phyloP scores from a whole-genome alignment of 92 coral and sea anemone genomes.

The Nematostella vectensis region DNA sequence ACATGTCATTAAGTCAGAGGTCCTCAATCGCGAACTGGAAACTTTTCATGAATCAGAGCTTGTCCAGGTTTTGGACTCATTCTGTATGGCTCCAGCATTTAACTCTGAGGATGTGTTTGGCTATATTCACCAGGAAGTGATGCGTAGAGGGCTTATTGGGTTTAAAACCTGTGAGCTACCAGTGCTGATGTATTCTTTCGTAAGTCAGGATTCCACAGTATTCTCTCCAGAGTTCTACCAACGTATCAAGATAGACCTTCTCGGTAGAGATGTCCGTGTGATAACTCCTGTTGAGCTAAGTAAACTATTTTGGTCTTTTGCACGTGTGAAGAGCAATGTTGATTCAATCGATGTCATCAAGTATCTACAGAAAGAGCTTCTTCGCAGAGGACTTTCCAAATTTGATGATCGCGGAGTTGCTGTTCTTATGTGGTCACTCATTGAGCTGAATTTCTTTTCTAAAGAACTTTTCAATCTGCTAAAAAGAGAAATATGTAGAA shows the following conservation, averaged over 20 bases:
- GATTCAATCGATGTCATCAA: conserved; percentile 11
- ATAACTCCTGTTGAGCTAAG: conserved; percentile 10
- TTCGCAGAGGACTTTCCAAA: conserved; percentile 13
- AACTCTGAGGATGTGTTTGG: conserved; percentile 1
- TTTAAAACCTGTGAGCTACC: conserved; percentile 7
- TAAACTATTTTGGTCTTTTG: conserved; percentile 17
- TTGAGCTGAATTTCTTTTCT: conserved; percentile 14
- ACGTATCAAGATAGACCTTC: conserved; percentile 8
- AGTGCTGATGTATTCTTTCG: conserved; percentile 3
- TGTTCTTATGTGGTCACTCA: conserved; percentile 22
- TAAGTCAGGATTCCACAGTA: not conserved
- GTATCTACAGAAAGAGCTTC: conserved; percentile 10
- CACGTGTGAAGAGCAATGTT: conserved; percentile 9
- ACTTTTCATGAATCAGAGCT: conserved; percentile 9
- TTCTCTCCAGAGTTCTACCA: not conserved
- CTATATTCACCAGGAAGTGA: conserved; percentile 4
- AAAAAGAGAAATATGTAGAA: conserved; percentile 8
- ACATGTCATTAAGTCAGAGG: not conserved
- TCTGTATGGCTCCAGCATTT: conserved; percentile 4
- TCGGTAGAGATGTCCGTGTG: conserved; percentile 13
- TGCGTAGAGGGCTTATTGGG: conserved; percentile 4
- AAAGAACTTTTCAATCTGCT: conserved; percentile 10
- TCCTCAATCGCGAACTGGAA: not conserved
- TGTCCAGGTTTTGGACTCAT: conserved; percentile 2
- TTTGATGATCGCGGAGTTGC: conserved; percentile 24